Conservation (phyloP, 2,113 vertebrate genomes). For the Callocephalon fimbriatum region DNA sequence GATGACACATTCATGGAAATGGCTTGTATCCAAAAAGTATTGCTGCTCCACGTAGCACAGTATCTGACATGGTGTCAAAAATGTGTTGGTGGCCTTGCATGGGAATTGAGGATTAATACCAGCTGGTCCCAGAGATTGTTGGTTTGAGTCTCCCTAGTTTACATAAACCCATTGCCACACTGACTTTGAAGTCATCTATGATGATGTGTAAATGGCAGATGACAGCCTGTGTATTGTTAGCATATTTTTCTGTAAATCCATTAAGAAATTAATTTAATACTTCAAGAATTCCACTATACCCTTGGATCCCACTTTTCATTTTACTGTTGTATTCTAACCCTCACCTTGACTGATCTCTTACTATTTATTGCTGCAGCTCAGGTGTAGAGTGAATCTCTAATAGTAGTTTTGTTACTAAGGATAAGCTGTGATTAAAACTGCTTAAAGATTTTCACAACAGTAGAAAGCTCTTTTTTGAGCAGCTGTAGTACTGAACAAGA, state of each 20-base stretch:
- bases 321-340: background rate
- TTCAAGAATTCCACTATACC: slow-evolving; percentile 11
- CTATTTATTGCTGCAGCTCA: background rate
- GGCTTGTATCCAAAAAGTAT: background rate
- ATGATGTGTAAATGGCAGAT: slow-evolving; percentile 35
- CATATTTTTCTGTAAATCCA: slow-evolving; percentile 8
- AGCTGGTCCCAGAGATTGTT: background rate
- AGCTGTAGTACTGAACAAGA: background rate
- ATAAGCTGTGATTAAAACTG: background rate
- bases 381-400: background rate
- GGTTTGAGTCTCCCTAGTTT: background rate
- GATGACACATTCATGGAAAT: background rate
- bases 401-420: background rate
- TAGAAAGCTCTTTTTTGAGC: background rate
- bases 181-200: slow-evolving; percentile 17
- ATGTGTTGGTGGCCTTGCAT: background rate
- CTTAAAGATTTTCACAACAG: background rate
- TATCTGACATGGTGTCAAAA: background rate
- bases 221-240: background rate
- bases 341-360: slow-evolving; percentile 1
- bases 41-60: background rate
- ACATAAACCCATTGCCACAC: background rate
- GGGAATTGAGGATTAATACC: slow-evolving; percentile 3
- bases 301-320: slow-evolving; percentile 36
- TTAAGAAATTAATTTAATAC: slow-evolving; percentile 63